Evolutionary conservation across 2,888 invertebrate species (phyloP).

Genomic region (Oithona nana): DNA sequence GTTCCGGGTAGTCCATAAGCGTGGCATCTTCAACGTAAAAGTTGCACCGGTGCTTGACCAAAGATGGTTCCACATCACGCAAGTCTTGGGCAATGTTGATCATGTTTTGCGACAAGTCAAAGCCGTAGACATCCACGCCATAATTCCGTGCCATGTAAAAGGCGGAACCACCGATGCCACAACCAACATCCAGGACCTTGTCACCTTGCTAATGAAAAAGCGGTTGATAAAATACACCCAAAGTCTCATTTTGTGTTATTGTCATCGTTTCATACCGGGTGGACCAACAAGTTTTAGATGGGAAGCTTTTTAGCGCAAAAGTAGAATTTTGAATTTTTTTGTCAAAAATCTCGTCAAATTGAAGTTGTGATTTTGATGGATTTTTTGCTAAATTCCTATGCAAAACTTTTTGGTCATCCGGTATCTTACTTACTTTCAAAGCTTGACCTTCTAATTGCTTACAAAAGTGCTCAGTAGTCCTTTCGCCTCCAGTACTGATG

Average conservation of each 20-base stretch:
- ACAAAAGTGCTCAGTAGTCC: conserved; percentile 30
- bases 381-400: no score
- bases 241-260: no score
- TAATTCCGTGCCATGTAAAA: conserved; percentile 34
- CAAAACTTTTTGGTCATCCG: background rate
- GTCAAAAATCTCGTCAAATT: no score
- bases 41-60: conserved; percentile 6
- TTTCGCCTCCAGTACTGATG: conserved; percentile 35
- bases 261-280: no score
- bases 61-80: conserved; percentile 26
- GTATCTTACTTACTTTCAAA: background rate
- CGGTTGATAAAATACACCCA: no score
- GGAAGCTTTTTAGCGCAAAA: no score
- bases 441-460: no score
- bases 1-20: conserved; percentile 28
- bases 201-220: no score
- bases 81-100: conserved; percentile 34
- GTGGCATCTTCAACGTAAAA: conserved; percentile 22
- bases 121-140: conserved; percentile 32
- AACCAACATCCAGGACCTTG: conserved; percentile 37
- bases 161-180: conserved; percentile 36
- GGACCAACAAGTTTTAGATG: no score
- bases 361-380: no score
- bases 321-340: no score
- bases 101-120: conserved; percentile 38